phyloP scores from a whole-genome alignment of 2,797 vertebrate genomes.

The Tokudaia muenninki region DNA sequence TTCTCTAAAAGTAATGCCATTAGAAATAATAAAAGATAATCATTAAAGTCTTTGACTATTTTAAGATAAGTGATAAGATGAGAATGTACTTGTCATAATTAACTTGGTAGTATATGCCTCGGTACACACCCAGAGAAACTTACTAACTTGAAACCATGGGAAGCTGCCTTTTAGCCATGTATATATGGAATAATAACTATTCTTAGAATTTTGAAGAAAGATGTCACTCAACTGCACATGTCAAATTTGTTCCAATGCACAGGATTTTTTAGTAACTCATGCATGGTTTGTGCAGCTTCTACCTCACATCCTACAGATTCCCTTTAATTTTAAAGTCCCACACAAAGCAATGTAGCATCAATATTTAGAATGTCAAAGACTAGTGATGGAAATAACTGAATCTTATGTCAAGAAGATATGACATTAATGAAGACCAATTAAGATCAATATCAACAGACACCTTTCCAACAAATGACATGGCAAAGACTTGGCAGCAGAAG shows the following conservation, averaged over 20 bases:
- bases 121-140: not conserved
- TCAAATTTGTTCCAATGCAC: slow-evolving; percentile 65
- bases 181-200: not conserved
- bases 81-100: slow-evolving; percentile 53
- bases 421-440: slow-evolving; percentile 72
- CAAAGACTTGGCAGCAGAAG: slow-evolving; percentile 66
- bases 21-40: slow-evolving; percentile 30
- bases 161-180: slow-evolving; percentile 37
- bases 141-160: not conserved
- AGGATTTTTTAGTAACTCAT: slow-evolving; percentile 64
- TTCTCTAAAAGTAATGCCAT: not conserved
- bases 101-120: not conserved
- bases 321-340: slow-evolving; percentile 72
- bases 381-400: slow-evolving; percentile 54
- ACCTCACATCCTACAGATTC: slow-evolving; percentile 31
- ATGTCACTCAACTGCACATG: slow-evolving; percentile 65
- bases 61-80: slow-evolving; percentile 33
- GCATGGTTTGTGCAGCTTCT: slow-evolving; percentile 10
- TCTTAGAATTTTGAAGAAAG: slow-evolving; percentile 69
- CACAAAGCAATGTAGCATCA: not conserved
- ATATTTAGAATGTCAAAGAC: slow-evolving; percentile 60
- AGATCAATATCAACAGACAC: slow-evolving; percentile 63
- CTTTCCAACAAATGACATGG: slow-evolving; percentile 58
- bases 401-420: slow-evolving; percentile 67
- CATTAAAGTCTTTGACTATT: not conserved